Percentiles rank a stretch among this genome's conserved stretches.
These are phyloP conservation scores for Henicopernis longicauda DNA, from an alignment of 2,113 vertebrate genomes.

Conservation along the genomic window DNA sequence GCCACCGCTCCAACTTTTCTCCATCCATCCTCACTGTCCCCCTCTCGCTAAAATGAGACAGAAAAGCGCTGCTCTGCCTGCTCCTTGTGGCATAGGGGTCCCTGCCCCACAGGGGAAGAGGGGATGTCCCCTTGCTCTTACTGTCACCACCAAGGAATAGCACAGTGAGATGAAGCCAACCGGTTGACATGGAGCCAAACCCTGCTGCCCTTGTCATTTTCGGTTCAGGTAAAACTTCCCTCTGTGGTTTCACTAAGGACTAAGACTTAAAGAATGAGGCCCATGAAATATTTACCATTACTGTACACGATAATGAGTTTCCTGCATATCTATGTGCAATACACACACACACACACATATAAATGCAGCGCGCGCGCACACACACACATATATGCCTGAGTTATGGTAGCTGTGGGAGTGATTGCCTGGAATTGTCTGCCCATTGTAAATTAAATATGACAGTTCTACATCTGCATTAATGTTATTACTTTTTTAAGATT, in stretches of 20 bases:
- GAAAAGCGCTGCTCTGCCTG: not conserved
- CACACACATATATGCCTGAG: conserved; percentile 24
- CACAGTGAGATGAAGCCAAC: not conserved
- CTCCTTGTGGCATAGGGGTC: not conserved
- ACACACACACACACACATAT: not conserved
- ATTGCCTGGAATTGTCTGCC: conserved; percentile 53
- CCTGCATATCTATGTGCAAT: conserved; percentile 35
- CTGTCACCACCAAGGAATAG: not conserved
- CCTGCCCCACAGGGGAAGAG: accelerated
- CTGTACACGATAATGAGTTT: not conserved
- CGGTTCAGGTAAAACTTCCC: not conserved
- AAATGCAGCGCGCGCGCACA: not conserved
- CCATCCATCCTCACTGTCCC: not conserved
- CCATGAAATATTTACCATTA: conserved; percentile 47
- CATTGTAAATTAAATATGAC: conserved; percentile 56
- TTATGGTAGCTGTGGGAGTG: conserved; percentile 54
- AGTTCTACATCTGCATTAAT: conserved; percentile 55
- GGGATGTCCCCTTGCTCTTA: not conserved
- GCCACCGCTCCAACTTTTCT: not conserved
- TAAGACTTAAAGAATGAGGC: not conserved
- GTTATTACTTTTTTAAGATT: conserved; percentile 43
- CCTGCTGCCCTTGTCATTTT: not conserved
- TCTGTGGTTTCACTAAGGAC: not conserved
- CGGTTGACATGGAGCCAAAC: not conserved
- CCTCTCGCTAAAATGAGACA: not conserved